Evolutionary conservation across 2,113 vertebrate genomes (phyloP).

Genomic region (Aptenodytes patagonicus): DNA sequence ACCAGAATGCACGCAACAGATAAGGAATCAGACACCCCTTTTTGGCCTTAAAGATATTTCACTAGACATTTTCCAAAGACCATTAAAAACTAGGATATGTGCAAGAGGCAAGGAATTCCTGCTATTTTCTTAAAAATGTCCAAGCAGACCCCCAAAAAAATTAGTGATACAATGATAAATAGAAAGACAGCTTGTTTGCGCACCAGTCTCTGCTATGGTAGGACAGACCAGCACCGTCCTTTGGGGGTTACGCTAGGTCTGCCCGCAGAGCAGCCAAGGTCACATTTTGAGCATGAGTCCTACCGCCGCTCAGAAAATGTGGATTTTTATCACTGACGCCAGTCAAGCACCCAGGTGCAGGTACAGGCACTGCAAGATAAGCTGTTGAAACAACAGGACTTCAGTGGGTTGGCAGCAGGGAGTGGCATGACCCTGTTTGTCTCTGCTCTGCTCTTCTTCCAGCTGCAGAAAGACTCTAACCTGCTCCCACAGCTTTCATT

Average conservation of each 20-base stretch:
- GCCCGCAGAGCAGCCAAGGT: background rate
- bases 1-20: background rate
- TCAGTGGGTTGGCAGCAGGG: background rate
- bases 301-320: rapidly evolving
- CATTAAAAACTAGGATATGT: background rate
- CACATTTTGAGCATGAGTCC: background rate
- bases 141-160: too few relatives aligned
- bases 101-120: background rate
- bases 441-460: background rate
- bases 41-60: background rate
- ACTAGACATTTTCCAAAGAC: background rate
- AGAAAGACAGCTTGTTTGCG: background rate
- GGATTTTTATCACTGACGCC: background rate
- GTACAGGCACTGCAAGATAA: background rate
- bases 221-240: background rate
- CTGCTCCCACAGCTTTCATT: background rate
- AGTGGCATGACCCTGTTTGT: background rate
- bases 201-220: background rate
- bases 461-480: background rate
- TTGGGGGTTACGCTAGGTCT: background rate
- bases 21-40: background rate
- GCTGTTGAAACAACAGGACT: background rate
- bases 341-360: background rate
- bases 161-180: background rate
- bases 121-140: background rate